Evolutionary conservation across 2,113 vertebrate species (phyloP).

Genomic region (Nesoenas mayeri): DNA sequence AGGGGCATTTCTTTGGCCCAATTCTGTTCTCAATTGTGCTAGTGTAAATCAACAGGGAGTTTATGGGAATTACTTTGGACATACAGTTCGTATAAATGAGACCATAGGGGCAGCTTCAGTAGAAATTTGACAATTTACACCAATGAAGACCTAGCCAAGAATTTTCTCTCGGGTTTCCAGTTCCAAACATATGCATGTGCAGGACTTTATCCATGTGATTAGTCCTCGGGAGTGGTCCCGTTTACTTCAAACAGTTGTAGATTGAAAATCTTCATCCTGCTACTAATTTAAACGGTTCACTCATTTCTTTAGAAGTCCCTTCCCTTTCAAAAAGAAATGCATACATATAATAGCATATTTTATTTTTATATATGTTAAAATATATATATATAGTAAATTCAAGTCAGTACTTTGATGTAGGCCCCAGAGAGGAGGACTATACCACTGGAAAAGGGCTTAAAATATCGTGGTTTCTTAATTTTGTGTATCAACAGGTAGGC

Average conservation of each 20-base stretch:
- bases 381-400: neutral
- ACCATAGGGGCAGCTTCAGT: slow-evolving; percentile 29
- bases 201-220: slow-evolving; percentile 11
- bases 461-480: neutral
- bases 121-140: slow-evolving; percentile 48
- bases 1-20: slow-evolving; percentile 33
- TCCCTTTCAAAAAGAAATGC: neutral
- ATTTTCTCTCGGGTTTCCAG: slow-evolving; percentile 32
- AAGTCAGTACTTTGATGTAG: neutral
- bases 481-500: neutral
- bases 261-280: neutral
- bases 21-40: neutral
- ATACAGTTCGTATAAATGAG: slow-evolving; percentile 38
- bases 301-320: neutral
- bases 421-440: neutral
- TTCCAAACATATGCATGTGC: neutral
- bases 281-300: neutral
- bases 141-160: slow-evolving; percentile 36
- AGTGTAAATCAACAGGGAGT: slow-evolving; percentile 42
- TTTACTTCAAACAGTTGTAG: neutral
- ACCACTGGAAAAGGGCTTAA: neutral
- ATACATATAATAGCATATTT: neutral
- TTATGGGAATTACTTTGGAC: slow-evolving; percentile 58
- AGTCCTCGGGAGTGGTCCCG: neutral
- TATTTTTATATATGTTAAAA: neutral